Conservation (phyloP, 2,797 vertebrate genomes). For the Sciaenops ocellatus region DNA sequence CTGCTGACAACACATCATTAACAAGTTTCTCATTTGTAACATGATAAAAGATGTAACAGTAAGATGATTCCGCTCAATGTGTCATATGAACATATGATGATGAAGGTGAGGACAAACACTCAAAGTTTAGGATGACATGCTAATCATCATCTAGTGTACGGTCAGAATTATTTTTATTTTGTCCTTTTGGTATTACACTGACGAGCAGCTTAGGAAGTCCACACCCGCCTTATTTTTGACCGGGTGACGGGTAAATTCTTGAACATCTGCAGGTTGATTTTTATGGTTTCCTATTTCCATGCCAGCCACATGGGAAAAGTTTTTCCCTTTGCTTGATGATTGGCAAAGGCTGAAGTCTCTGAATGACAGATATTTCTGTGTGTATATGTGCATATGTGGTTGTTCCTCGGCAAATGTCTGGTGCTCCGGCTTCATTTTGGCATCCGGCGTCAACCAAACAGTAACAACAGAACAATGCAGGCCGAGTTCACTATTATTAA, state of each 20-base stretch:
- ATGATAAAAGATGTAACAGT: conserved; percentile 8
- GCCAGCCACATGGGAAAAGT: neutral
- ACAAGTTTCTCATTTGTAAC: neutral
- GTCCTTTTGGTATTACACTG: conserved; percentile 5
- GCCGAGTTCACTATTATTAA: conserved; percentile 93
- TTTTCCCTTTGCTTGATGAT: neutral
- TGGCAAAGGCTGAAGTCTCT: conserved; percentile 10
- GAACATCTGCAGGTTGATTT: neutral
- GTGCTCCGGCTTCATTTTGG: conserved; percentile 8
- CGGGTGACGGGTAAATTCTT: accelerated
- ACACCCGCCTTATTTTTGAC: neutral
- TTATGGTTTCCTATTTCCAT: neutral
- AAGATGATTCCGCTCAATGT: conserved; percentile 5
- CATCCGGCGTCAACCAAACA: conserved; percentile 88
- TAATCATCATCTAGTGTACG: neutral
- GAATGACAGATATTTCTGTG: neutral
- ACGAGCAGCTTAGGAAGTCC: neutral
- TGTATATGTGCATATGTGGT: conserved; percentile 1
- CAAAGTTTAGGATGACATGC: neutral
- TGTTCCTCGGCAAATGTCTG: conserved; percentile 28
- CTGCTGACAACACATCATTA: neutral
- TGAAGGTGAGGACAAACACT: neutral
- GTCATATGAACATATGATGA: neutral
- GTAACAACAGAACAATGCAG: conserved; percentile 90
- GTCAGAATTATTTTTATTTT: neutral